Evolutionary conservation across 2,113 vertebrate genomes (phyloP), one percentile per base, ranked within the genome.

Genomic region (Coptodon rendalli): DNA sequence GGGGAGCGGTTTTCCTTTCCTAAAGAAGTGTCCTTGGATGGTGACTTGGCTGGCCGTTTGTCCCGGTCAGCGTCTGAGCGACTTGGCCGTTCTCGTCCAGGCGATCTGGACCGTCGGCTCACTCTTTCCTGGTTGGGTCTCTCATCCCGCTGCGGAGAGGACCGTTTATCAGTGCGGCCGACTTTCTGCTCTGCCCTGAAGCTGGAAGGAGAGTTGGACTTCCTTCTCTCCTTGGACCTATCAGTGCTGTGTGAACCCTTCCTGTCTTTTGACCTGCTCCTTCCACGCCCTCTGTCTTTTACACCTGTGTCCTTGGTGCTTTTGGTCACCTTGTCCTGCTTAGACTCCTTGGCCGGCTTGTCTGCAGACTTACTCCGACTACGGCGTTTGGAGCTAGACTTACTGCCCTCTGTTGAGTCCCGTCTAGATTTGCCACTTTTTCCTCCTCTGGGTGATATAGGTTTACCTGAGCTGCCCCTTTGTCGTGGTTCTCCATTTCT

Each of bases 1-100:
- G 99, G 99, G 3, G 99, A 99, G 76, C 98, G 96, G 91, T 99
- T 99, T 93, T 99, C 99, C 92, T 99, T 99, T 59, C 98, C 99
- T 40, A 98, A 98, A 4, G 99, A 99, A 8, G 98, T 97, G 88
- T 99, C 99, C 95, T 99, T 99, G 89, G 98, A 99, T 13, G 98
- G 98, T 57, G 99, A 99, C 93, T 99, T 99, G 84, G 97, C 90
- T 3, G 97, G 97, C 86, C 98, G 98, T 89, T 98, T 98, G 84
- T 99, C 98, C 88, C 96, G 97, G 12, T 98, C 98, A 4, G 87
- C 89, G 7, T 98, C 98, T 14, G 96, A 96, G 43, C 97, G 96
- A 81, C 97, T 96, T 6, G 97, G 93, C 91, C 97, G 97, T 84
- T 96, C 97, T 95, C 90, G 89, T 93, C 91, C 97, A 82, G 97